Conservation (phyloP, 2,113 vertebrate genomes). For the Triplophysa dalaica region DNA sequence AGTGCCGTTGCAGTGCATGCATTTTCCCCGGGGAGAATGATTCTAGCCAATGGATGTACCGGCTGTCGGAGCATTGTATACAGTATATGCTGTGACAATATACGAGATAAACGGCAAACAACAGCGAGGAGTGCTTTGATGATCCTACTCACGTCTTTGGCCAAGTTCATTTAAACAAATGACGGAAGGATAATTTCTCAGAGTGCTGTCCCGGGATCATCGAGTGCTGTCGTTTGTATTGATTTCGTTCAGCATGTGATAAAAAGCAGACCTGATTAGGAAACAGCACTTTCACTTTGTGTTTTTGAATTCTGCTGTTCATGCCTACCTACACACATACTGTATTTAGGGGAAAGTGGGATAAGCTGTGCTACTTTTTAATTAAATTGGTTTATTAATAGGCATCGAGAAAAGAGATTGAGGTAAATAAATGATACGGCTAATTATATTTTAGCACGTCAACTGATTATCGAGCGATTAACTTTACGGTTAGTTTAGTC, state of each 20-base stretch:
- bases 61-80: background rate
- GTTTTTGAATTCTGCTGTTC: slow-evolving; percentile 16
- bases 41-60: background rate
- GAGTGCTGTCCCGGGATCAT: slow-evolving; percentile 14
- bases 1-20: background rate
- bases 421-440: too few species aligned
- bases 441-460: too few species aligned
- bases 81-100: background rate
- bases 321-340: background rate
- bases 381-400: too few species aligned
- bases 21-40: background rate
- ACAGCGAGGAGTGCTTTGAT: background rate
- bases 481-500: too few species aligned
- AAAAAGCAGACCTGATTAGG: slow-evolving; percentile 9
- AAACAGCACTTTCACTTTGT: slow-evolving; percentile 1
- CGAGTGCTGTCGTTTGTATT: background rate
- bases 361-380: too few species aligned
- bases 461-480: too few species aligned
- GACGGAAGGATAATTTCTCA: slow-evolving; percentile 15
- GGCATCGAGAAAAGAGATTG: too few species aligned
- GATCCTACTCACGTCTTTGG: background rate
- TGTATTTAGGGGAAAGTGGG: too few species aligned
- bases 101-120: background rate
- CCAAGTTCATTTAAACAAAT: slow-evolving; percentile 37
- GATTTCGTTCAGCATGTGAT: slow-evolving; percentile 6